phyloP scores from a whole-genome alignment of 1,140 invertebrate species.

The Olivierus martensii region DNA sequence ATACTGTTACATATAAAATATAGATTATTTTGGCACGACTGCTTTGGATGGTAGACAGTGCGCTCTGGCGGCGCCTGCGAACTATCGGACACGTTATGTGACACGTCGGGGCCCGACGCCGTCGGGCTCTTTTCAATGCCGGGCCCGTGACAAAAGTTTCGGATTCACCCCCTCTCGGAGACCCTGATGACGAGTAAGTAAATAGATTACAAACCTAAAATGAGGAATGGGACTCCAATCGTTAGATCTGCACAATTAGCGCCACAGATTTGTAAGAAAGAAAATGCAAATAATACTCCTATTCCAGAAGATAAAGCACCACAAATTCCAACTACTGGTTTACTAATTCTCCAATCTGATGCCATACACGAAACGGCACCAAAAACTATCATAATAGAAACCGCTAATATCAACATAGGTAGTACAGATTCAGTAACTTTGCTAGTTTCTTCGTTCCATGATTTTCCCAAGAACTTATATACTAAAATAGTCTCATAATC shows the following conservation, averaged over 20 bases:
- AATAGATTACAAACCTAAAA: constrained; percentile 62
- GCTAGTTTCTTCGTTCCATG: constrained; percentile 71
- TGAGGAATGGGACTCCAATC: constrained; percentile 80
- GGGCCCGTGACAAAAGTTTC: too few species aligned
- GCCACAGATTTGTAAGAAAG: constrained; percentile 72
- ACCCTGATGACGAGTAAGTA: too few species aligned
- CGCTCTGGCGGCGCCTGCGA: too few species aligned
- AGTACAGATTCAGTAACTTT: constrained; percentile 73
- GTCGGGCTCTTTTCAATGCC: too few species aligned
- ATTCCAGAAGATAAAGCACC: constrained; percentile 79
- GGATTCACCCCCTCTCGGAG: too few species aligned
- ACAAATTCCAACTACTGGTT: constrained; percentile 76
- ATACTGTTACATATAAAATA: too few species aligned
- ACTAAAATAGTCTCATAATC: constrained; percentile 64
- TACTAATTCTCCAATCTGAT: constrained; percentile 68
- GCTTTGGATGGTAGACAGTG: too few species aligned
- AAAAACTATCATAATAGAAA: constrained; percentile 51
- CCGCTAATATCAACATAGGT: constrained; percentile 73
- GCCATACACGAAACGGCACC: constrained; percentile 55
- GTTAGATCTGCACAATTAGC: constrained; percentile 91
- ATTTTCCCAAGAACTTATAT: constrained; percentile 66
- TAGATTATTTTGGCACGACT: too few species aligned
- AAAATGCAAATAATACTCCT: constrained; percentile 76
- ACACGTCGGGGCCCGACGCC: too few species aligned
- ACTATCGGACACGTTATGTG: too few species aligned